Percentiles rank a stretch among this genome's conserved stretches.
phyloP scores from a whole-genome alignment of 2,113 vertebrate genomes.

The Lycocorax pyrrhopterus region DNA sequence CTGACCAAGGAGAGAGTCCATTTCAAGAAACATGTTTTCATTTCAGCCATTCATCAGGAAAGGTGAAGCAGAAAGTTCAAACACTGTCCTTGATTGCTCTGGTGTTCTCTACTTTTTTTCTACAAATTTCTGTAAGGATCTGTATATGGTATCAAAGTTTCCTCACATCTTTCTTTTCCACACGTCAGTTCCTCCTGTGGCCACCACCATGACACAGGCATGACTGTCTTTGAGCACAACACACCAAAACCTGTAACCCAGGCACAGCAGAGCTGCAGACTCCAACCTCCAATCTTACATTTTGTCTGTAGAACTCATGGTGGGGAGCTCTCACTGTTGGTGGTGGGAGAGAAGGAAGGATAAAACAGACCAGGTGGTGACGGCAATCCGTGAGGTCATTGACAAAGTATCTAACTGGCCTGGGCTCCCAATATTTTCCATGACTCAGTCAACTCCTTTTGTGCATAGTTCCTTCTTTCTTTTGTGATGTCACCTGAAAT shows the following conservation, averaged over 20 bases:
- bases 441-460: neutral
- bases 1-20: neutral
- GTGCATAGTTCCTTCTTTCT: neutral
- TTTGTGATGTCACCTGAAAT: neutral
- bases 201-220: neutral
- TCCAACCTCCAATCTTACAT: neutral
- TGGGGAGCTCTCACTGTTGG: fast-evolving
- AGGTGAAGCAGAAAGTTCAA: neutral
- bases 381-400: neutral
- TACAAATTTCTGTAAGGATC: neutral
- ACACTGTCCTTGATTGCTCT: neutral
- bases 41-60: neutral
- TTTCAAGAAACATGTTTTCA: neutral
- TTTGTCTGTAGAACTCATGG: neutral
- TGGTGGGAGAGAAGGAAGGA: fast-evolving
- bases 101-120: neutral
- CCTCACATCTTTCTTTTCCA: neutral
- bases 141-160: neutral
- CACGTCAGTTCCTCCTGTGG: neutral
- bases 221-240: neutral
- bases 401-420: neutral
- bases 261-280: neutral
- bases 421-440: neutral
- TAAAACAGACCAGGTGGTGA: neutral
- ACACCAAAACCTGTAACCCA: neutral